Evolutionary conservation across 1,140 invertebrate genomes (phyloP).

Genomic region (Diorhabda carinulata): DNA sequence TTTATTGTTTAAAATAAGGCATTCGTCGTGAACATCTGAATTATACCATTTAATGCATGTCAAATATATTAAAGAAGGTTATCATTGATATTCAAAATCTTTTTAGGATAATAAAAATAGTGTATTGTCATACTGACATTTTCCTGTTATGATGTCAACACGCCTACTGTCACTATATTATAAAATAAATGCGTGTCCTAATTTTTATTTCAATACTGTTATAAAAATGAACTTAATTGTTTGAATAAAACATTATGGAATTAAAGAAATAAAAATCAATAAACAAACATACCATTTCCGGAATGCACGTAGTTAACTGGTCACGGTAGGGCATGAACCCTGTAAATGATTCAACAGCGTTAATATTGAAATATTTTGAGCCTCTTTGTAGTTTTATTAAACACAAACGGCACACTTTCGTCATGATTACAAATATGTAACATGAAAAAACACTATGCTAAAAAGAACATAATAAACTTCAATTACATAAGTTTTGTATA

Average conservation of each 20-base stretch:
- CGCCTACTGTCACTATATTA: constrained; percentile 3
- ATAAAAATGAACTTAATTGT: background rate
- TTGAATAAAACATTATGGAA: background rate
- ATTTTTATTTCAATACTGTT: background rate
- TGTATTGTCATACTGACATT: background rate
- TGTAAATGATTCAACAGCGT: constrained; percentile 34
- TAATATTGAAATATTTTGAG: constrained; percentile 36
- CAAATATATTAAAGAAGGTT: too few relatives aligned
- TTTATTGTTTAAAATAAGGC: too few relatives aligned
- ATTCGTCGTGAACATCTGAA: too few relatives aligned
- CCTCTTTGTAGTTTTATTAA: constrained; percentile 29
- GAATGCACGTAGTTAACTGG: constrained; percentile 36
- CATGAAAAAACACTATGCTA: background rate
- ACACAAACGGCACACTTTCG: constrained; percentile 38
- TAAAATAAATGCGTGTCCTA: background rate
- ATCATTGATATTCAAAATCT: too few relatives aligned
- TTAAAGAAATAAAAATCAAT: background rate
- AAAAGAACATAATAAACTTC: background rate
- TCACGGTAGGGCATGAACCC: constrained; percentile 38
- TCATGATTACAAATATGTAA: constrained; percentile 23
- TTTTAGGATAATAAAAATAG: too few relatives aligned
- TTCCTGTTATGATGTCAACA: background rate
- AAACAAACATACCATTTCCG: constrained; percentile 32
- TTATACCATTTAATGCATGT: too few relatives aligned
- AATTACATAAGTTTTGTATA: background rate